Evolutionary conservation across 92 coral and sea anemone species (phyloP).

Genomic region (Palythoa caribaeorum): DNA sequence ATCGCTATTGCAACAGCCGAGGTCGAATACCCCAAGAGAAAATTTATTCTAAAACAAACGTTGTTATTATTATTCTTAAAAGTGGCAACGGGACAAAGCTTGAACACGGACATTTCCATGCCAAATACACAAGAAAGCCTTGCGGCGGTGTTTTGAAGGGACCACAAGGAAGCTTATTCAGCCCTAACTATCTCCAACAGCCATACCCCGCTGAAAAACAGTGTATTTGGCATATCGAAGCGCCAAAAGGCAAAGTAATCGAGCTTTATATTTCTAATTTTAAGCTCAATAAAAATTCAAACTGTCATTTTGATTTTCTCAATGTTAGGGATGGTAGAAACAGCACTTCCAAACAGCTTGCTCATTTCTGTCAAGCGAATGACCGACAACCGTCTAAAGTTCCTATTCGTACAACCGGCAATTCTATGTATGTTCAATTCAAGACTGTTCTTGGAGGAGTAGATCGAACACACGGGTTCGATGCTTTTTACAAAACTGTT

Average conservation of each 20-base stretch:
- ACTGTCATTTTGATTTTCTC: slow-evolving; percentile 73
- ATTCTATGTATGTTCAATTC: slow-evolving; percentile 68
- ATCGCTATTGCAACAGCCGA: slow-evolving; percentile 71
- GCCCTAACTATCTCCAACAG: slow-evolving; percentile 70
- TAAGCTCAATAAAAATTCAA: slow-evolving; percentile 61
- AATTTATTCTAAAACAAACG: slow-evolving; percentile 55
- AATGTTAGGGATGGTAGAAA: slow-evolving; percentile 80
- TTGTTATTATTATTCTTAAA: slow-evolving; percentile 65
- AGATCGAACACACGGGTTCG: slow-evolving; percentile 48
- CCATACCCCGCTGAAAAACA: slow-evolving; percentile 72
- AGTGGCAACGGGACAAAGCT: slow-evolving; percentile 50
- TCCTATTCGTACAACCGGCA: slow-evolving; percentile 72
- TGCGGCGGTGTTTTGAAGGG: slow-evolving; percentile 70
- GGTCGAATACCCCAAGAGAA: slow-evolving; percentile 63
- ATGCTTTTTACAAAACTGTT: slow-evolving; percentile 67
- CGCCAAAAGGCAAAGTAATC: slow-evolving; percentile 72
- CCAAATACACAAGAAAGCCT: slow-evolving; percentile 61
- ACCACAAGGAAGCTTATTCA: slow-evolving; percentile 44
- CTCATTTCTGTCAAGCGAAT: slow-evolving; percentile 73
- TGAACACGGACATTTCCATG: slow-evolving; percentile 58
- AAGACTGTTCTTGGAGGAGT: slow-evolving; percentile 67
- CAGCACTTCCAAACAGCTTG: slow-evolving; percentile 56
- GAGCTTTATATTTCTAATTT: slow-evolving; percentile 63
- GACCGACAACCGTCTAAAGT: slow-evolving; percentile 51
- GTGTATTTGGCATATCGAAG: slow-evolving; percentile 79